A percentile compares a stretch with the other conserved stretches of the same genome.
Conservation (phyloP, 2,113 vertebrate species). For the Daubentonia madagascariensis region DNA sequence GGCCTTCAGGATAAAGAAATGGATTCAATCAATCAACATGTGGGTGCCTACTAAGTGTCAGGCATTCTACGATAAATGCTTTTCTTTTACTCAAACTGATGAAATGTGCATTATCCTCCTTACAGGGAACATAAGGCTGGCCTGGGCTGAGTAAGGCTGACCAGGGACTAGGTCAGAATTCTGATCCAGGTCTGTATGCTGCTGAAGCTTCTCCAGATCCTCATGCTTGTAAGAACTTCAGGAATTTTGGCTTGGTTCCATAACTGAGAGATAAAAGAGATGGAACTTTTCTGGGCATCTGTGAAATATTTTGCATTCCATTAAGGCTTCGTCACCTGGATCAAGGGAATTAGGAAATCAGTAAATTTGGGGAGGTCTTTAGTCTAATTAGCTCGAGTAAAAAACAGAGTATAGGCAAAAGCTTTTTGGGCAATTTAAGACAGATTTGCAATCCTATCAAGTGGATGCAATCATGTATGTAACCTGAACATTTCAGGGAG, state of each 20-base stretch:
- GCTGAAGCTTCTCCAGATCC: not conserved
- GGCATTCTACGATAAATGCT: not conserved
- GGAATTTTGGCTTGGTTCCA: not conserved
- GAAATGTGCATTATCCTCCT: not conserved
- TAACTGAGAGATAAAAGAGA: not conserved
- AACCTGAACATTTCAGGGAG: conserved; percentile 40
- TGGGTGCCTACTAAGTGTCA: not conserved
- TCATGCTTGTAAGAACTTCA: not conserved
- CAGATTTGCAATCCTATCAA: conserved; percentile 54
- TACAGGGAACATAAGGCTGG: not conserved
- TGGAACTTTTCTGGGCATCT: conserved; percentile 4
- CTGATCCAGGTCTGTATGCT: not conserved
- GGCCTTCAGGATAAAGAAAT: not conserved
- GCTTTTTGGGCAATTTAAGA: conserved; percentile 51
- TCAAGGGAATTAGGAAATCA: conserved; percentile 47
- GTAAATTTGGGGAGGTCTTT: not conserved
- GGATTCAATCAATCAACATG: not conserved
- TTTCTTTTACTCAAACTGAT: not conserved
- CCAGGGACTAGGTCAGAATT: not conserved
- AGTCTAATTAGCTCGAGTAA: conserved; percentile 50
- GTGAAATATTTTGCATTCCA: conserved; percentile 34
- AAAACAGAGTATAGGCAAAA: not conserved
- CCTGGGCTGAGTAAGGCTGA: not conserved
- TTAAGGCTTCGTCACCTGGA: conserved; percentile 48
- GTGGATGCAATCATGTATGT: conserved; percentile 54